A percentile compares a stretch with the other conserved stretches of the same genome.
phyloP scores from a whole-genome alignment of 2,888 invertebrate species.

The Lottia gigantea region DNA sequence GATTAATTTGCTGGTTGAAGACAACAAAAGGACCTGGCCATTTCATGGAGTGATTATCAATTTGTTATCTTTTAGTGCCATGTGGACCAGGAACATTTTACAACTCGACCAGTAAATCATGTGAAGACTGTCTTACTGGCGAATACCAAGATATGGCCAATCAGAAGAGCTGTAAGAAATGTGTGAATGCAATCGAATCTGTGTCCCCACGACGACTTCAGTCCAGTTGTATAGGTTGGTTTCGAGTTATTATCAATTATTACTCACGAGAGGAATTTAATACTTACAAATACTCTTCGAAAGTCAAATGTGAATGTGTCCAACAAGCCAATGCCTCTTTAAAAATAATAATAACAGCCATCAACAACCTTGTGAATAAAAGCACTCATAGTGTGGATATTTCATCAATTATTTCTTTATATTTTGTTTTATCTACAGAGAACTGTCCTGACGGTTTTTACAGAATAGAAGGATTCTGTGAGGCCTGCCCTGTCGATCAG shows the following conservation, averaged over 20 bases:
- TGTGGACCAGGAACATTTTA: background rate
- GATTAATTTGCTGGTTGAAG: too few relatives aligned
- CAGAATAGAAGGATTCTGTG: background rate
- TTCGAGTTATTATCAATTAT: background rate
- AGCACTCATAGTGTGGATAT: too few relatives aligned
- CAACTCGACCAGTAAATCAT: background rate
- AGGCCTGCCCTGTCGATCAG: background rate
- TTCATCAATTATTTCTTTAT: too few relatives aligned
- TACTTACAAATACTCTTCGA: too few relatives aligned
- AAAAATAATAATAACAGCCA: too few relatives aligned
- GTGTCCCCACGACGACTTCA: background rate
- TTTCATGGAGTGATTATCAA: background rate
- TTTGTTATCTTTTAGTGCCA: background rate
- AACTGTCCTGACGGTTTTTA: background rate
- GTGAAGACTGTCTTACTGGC: background rate
- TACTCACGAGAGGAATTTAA: too few relatives aligned
- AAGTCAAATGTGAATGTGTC: too few relatives aligned
- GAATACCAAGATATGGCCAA: background rate
- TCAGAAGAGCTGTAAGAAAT: background rate
- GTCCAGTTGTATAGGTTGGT: background rate
- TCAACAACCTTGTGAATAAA: too few relatives aligned
- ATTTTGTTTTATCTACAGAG: too few relatives aligned
- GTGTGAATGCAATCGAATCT: background rate
- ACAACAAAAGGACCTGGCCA: too few relatives aligned
- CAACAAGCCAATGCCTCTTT: too few relatives aligned